Evolutionary conservation across 2,797 vertebrate species (phyloP).

Genomic region (Rhinoraja longicauda): DNA sequence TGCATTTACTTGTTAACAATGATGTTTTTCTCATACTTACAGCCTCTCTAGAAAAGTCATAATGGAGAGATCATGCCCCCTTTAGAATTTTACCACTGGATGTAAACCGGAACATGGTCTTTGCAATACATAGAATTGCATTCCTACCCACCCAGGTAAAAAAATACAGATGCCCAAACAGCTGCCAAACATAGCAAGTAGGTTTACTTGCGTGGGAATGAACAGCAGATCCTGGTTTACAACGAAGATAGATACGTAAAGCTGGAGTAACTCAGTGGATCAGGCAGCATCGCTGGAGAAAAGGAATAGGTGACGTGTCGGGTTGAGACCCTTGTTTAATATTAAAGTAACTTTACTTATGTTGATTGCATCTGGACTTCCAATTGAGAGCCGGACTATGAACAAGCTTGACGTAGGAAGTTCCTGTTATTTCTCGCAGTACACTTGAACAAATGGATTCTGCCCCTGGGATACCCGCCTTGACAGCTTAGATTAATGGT

Average conservation of each 20-base stretch:
- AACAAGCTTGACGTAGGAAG: neutral
- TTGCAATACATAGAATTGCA: too few relatives aligned
- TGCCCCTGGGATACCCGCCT: neutral
- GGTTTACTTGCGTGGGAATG: neutral
- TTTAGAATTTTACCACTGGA: neutral
- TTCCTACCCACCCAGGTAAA: neutral
- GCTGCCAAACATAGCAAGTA: neutral
- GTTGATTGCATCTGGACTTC: neutral
- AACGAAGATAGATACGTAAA: too few relatives aligned
- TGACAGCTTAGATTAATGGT: neutral
- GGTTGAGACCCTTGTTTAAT: too few relatives aligned
- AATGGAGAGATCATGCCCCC: neutral
- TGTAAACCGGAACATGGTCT: neutral
- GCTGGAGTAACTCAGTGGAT: neutral
- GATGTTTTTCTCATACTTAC: neutral
- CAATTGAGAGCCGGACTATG: neutral
- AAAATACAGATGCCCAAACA: neutral
- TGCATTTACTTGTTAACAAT: neutral
- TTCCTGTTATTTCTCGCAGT: too few relatives aligned
- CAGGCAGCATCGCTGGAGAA: neutral
- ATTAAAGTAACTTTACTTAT: neutral
- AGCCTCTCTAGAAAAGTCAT: neutral
- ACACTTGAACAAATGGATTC: neutral
- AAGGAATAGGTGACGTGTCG: too few relatives aligned
- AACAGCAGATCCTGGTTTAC: too few relatives aligned